These are phyloP conservation scores for Alectoris magna DNA, from an alignment of 2,797 vertebrate genomes.

Conservation along the genomic window DNA sequence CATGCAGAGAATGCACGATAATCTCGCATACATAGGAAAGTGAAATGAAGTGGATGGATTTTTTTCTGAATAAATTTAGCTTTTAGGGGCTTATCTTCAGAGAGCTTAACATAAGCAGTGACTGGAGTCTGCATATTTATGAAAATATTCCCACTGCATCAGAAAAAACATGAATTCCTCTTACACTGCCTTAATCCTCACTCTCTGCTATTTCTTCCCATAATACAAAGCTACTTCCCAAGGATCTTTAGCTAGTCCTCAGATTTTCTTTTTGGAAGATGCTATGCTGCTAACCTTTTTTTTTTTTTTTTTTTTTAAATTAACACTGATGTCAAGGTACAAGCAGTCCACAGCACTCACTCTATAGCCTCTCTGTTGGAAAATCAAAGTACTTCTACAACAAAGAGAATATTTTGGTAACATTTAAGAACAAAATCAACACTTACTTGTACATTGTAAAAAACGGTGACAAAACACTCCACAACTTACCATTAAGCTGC, in stretches of 20 bases:
- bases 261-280: neutral
- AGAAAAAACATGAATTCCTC: neutral
- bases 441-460: neutral
- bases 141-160: neutral
- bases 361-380: neutral
- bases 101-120: neutral
- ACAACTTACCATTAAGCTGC: constrained; percentile 90
- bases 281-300: fast-evolving
- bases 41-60: neutral
- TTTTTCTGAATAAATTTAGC: neutral
- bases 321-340: neutral
- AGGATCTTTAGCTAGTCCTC: neutral
- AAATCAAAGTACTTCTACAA: neutral
- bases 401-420: neutral
- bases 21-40: neutral
- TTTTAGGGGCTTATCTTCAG: neutral
- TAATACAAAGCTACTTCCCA: neutral
- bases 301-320: neutral
- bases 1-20: neutral
- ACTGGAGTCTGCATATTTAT: neutral
- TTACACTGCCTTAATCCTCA: neutral
- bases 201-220: neutral
- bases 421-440: neutral
- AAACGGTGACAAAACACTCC: neutral
- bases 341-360: neutral